Evolutionary conservation across 1,140 invertebrate genomes (phyloP).

Genomic region (Vollenhovia emeryi): DNA sequence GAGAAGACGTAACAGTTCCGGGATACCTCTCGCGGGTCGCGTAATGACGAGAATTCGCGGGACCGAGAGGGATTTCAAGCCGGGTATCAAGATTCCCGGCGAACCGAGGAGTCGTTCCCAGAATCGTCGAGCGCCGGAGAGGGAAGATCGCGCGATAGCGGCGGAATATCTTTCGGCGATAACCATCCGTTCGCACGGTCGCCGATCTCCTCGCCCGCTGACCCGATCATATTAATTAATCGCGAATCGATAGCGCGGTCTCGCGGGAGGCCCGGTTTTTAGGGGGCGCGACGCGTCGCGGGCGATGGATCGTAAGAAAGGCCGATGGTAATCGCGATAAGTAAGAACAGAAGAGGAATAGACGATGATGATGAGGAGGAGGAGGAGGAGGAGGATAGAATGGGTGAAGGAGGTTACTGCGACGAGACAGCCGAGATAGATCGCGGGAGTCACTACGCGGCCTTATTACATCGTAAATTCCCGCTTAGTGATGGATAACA

Average conservation of each 20-base stretch:
- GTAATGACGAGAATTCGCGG: conserved; percentile 10
- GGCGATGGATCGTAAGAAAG: conserved; percentile 1
- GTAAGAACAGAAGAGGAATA: not conserved
- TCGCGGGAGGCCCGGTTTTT: conserved; percentile 29
- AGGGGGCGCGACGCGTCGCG: not conserved
- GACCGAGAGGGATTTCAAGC: not conserved
- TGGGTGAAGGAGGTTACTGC: conserved; percentile 34
- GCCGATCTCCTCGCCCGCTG: conserved; percentile 3
- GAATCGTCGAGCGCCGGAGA: conserved; percentile 1
- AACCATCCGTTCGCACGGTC: conserved; percentile 52
- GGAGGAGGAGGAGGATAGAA: not conserved
- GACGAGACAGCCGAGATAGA: conserved; percentile 68
- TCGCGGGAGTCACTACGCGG: conserved; percentile 73
- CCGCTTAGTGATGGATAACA: conserved; percentile 80
- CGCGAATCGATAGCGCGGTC: conserved; percentile 14
- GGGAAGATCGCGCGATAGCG: conserved; percentile 39
- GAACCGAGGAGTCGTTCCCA: not conserved
- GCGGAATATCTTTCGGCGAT: conserved; percentile 44
- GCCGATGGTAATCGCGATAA: conserved; percentile 62
- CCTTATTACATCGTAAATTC: conserved; percentile 82
- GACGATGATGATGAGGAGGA: not conserved
- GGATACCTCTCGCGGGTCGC: not conserved
- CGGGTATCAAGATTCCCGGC: conserved; percentile 2
- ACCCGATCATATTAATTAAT: conserved; percentile 63
- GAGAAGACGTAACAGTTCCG: conserved; percentile 7